Base-by-base conservation (phyloP, 2,888 invertebrate species). In the Nomada ruficornis region DNA sequence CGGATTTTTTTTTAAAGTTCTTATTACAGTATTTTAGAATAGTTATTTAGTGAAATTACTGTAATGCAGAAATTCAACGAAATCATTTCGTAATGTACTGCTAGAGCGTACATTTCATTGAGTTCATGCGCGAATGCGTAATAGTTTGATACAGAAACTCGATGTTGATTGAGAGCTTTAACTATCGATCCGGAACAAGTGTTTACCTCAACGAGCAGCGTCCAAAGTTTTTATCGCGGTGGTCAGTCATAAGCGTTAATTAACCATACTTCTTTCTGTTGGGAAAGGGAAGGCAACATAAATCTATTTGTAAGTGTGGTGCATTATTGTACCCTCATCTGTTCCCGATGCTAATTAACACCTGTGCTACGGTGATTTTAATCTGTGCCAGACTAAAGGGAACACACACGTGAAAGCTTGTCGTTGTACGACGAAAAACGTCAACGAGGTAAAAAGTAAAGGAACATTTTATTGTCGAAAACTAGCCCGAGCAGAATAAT, bases 331-430 rank as follows among this genome's bases (percentile, higher is more conserved):
- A 20, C 76, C 29, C 5, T 76, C 63, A 57, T 70, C 60, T 52
- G 69, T 73, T 77, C 23, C 63, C 68, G 57, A 64, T 77, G 52
- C 50, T 57, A 76, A 80, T 80, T 78, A 76, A 55, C 59, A 71
- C 50, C 85, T 78, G 75, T 75, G 77, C 80, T 57, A 26, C 29
- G 52, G 59, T 85, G 76, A 78, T 78, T 63, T 54, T 50, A 63
- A 50, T 76, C 62, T 55, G 11, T 26, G 62, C 55, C 59, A 26
- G 54, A 42, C 36, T 23, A 55, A 23, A 54, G 20, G 50, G 20
- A 50, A 11, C 4, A 4, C 59, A 59, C 64, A 5, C 15, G 42
- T 20, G 10, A 52, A 26, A 10, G 9, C 20, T 55, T 29, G 74
- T 36, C 15, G 57, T 57, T 59, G 15, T 20, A 7, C 57, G 23